A percentile compares a stretch with the other conserved stretches of the same genome.
Evolutionary conservation across 2,888 invertebrate species (phyloP).

Genomic region (Drosophila fungiperda): DNA sequence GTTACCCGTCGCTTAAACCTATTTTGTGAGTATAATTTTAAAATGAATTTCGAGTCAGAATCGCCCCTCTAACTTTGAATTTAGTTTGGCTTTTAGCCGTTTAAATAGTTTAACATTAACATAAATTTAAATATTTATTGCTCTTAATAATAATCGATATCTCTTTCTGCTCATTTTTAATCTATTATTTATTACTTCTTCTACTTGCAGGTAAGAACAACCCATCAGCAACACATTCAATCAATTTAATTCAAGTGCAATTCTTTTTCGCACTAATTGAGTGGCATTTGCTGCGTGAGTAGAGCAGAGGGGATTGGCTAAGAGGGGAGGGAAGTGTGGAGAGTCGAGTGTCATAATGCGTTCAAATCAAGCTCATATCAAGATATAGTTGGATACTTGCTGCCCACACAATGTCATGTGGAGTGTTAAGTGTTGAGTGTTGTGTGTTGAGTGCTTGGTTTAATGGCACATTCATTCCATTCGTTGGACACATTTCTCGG

Average conservation of each 20-base stretch:
- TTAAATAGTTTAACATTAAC: background rate
- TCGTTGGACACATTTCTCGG: conserved; percentile 30
- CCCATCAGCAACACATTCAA: background rate
- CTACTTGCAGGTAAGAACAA: conserved; percentile 62
- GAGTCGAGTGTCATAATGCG: conserved; percentile 26
- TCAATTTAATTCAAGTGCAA: conserved; percentile 8
- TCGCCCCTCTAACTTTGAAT: background rate
- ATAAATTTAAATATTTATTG: background rate
- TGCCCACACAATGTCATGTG: conserved; percentile 34
- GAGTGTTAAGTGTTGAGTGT: conserved; percentile 29
- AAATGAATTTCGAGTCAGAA: background rate
- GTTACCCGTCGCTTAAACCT: background rate
- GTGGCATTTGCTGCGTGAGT: conserved; percentile 26
- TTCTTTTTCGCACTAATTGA: conserved; percentile 33
- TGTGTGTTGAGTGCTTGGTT: conserved; percentile 30
- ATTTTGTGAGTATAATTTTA: background rate
- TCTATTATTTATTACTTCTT: conserved; percentile 13
- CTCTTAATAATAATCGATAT: background rate
- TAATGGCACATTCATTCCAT: conserved; percentile 37
- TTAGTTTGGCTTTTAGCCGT: background rate
- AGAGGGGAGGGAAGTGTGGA: conserved; percentile 11
- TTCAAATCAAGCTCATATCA: conserved; percentile 29
- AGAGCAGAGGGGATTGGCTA: background rate
- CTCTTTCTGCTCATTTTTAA: conserved; percentile 1
- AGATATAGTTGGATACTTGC: conserved; percentile 24